Conservation (phyloP, 2,797 vertebrate genomes). For the Phataginus tricuspis region DNA sequence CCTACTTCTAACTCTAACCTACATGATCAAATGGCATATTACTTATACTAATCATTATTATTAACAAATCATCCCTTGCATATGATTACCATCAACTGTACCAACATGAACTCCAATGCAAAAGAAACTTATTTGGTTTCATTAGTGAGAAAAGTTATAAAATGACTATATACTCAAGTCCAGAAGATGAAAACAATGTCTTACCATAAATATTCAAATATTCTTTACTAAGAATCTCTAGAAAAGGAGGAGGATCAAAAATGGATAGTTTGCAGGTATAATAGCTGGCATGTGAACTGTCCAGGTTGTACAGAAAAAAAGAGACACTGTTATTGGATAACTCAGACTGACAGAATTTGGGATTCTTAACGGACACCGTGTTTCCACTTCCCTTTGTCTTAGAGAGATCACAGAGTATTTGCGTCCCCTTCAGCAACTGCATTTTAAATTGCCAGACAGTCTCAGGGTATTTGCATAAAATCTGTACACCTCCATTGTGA, state of each 20-base stretch:
- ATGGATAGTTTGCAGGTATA: conserved; percentile 83
- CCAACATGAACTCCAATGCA: neutral
- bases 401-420: conserved; percentile 81
- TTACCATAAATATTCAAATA: conserved; percentile 87
- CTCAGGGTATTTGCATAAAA: conserved; percentile 82
- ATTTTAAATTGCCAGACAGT: conserved; percentile 82
- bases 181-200: conserved; percentile 59
- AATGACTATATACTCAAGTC: neutral
- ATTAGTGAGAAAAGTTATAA: conserved; percentile 32
- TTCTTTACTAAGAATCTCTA: conserved; percentile 69
- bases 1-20: neutral
- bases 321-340: conserved; percentile 78
- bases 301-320: conserved; percentile 84
- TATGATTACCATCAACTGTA: neutral
- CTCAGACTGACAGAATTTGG: conserved; percentile 75
- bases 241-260: conserved; percentile 85
- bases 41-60: neutral
- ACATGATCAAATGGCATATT: neutral
- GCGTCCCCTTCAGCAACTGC: conserved; percentile 81
- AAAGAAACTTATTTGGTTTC: conserved; percentile 33
- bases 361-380: neutral
- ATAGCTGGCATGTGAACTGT: conserved; percentile 77
- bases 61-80: neutral
- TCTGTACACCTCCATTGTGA: conserved; percentile 78
- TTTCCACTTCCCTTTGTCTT: conserved; percentile 58